Percentiles rank a stretch among this genome's conserved stretches.
Evolutionary conservation across 2,113 vertebrate genomes (phyloP).

Genomic region (Corythornis madagascariensis): DNA sequence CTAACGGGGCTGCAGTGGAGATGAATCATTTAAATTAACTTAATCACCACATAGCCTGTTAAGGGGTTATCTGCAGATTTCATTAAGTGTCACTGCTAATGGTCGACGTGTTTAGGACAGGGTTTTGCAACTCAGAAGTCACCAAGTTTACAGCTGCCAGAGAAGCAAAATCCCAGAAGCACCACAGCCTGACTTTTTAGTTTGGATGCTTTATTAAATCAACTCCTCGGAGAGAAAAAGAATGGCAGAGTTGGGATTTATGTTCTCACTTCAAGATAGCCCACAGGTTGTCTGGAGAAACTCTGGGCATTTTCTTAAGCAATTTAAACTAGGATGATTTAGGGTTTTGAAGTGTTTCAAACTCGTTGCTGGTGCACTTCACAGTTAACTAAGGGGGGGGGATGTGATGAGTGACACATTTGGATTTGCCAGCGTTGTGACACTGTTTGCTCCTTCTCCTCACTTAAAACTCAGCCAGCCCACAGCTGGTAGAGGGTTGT

Average conservation of each 20-base stretch:
- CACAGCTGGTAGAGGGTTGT: not conserved
- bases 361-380: not conserved
- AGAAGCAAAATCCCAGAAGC: not conserved
- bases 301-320: not conserved
- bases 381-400: rapidly evolving
- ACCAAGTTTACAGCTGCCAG: not conserved
- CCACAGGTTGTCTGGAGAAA: not conserved
- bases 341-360: not conserved
- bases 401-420: not conserved
- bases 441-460: not conserved
- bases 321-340: not conserved
- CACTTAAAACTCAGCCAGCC: not conserved
- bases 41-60: not conserved
- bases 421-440: not conserved
- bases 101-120: not conserved
- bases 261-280: conserved; percentile 30
- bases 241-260: conserved; percentile 5
- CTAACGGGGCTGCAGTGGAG: conserved; percentile 1
- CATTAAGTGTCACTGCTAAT: not conserved
- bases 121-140: conserved; percentile 18
- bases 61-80: not conserved
- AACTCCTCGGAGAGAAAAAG: conserved; percentile 10
- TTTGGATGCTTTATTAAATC: conserved; percentile 38
- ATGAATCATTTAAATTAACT: conserved; percentile 44
- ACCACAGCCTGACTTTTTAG: not conserved